Evolutionary conservation across 2,113 vertebrate genomes (phyloP), one percentile per base, ranked within the genome.

Genomic region (Peromyscus californicus): DNA sequence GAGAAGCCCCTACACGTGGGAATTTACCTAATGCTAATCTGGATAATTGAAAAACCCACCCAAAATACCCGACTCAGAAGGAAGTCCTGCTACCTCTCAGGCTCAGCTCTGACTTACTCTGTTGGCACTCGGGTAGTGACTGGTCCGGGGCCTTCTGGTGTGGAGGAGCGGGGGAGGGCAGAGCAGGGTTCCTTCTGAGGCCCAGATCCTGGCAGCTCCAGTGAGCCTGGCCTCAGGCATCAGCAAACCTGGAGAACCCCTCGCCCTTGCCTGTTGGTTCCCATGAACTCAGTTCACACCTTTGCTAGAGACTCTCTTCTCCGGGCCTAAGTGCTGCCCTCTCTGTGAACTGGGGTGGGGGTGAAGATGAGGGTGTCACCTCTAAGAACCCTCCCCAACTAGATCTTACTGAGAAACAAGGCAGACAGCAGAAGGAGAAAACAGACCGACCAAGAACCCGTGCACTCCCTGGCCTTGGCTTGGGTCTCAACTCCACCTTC

Each of bases 1-100:
- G n/a, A 76, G 76, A 93, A 63, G 36, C 19, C 67, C 59, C 83
- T 76, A 17, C 72, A 86, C 19, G 3, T n/a, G 94, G 97, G 97
- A 93, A 97, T 97, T 75, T 78, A 96, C 97, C 95, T 70, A 72
- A 80, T 90, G 85, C 90, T 97, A 96, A 97, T 96, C 88, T 96
- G 51, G 92, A 94, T 96, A 72, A 93, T 74, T 96, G 70, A 70
- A 63, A 90, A 88, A 70, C n/a, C 89, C 95, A 97, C 75, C 82
- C 74, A 84, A 97, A 98, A 97, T 95, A 88, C 96, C 96, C 97
- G 3, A 70, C 17, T 93, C 79, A 84, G 90, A 90, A 67, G 95
- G 92, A 95, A 90, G 88, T 57, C 57, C 69, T 79, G 78, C 69
- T 33, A n/a, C 70, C 39, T 26, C 22, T 11, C 33, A 6, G 69